Evolutionary conservation across 2,888 invertebrate genomes (phyloP).

Genomic region (Chymomyza caudatula): DNA sequence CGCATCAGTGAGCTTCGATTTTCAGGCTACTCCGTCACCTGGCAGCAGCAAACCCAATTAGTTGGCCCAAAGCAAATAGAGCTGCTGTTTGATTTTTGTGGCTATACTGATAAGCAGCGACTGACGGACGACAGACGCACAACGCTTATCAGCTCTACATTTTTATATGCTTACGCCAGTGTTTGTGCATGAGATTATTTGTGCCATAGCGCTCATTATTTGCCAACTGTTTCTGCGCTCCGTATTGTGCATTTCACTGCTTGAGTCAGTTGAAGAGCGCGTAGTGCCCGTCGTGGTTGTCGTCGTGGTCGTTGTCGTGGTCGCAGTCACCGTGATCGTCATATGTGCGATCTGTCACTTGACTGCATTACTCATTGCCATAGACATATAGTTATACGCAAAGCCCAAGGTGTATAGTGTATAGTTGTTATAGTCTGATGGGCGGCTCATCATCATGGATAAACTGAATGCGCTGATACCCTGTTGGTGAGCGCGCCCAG

Average conservation of each 20-base stretch:
- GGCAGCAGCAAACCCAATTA: no score
- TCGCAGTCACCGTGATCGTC: background rate
- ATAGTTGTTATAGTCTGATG: background rate
- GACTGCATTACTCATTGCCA: constrained; percentile 56
- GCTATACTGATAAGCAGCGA: background rate
- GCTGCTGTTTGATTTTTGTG: background rate
- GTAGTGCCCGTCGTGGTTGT: background rate
- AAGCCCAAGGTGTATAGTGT: background rate
- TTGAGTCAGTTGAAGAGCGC: background rate
- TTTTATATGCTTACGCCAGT: constrained; percentile 4
- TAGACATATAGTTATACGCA: background rate
- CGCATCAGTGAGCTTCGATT: background rate
- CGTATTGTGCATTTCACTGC: background rate
- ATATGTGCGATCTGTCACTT: background rate
- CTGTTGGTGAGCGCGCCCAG: constrained; percentile 37
- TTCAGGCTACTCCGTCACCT: background rate
- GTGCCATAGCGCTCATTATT: constrained; percentile 23
- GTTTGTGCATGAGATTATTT: constrained; percentile 16
- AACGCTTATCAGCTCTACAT: constrained; percentile 57
- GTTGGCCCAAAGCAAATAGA: background rate
- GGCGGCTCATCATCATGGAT: constrained; percentile 21
- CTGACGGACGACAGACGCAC: constrained; percentile 16
- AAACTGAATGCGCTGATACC: constrained; percentile 56
- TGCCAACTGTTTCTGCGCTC: constrained; percentile 33
- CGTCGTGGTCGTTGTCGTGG: constrained; percentile 6